These are phyloP conservation scores for Chironomus tepperi DNA, from an alignment of 1,140 invertebrate genomes.

Conservation along the genomic window DNA sequence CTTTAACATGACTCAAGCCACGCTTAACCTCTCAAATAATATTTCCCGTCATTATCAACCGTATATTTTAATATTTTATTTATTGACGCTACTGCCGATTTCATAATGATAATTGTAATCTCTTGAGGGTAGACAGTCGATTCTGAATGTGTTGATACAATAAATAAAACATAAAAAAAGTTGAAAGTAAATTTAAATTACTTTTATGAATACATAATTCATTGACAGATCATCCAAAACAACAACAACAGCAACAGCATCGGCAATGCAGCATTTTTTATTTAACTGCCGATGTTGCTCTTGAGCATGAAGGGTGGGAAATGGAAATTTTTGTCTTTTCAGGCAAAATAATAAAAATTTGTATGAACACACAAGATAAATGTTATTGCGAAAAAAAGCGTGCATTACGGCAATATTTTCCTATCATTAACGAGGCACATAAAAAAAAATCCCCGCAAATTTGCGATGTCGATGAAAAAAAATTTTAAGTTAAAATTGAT, in stretches of 20 bases:
- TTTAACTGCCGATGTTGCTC: too few species aligned
- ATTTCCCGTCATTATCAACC: too few species aligned
- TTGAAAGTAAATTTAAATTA: background rate
- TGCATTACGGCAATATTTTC: constrained; percentile 13
- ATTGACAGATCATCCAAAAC: constrained; percentile 20
- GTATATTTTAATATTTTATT: background rate
- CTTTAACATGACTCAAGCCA: too few species aligned
- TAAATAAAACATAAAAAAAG: background rate
- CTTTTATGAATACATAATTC: constrained; percentile 19
- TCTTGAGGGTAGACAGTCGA: background rate
- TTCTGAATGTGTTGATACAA: background rate
- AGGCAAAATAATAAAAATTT: background rate
- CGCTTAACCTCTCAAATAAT: too few species aligned
- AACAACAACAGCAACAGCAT: background rate
- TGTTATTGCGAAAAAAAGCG: constrained; percentile 13
- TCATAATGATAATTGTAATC: background rate
- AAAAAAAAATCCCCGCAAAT: background rate
- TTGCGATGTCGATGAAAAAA: background rate
- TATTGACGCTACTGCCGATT: background rate
- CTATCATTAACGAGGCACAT: background rate
- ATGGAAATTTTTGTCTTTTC: background rate
- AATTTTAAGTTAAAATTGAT: background rate
- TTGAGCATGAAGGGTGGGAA: background rate
- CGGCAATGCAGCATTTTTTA: too few species aligned
- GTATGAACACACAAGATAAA: background rate